phyloP scores from a whole-genome alignment of 2,797 vertebrate genomes.

The Pelobates cultripes region DNA sequence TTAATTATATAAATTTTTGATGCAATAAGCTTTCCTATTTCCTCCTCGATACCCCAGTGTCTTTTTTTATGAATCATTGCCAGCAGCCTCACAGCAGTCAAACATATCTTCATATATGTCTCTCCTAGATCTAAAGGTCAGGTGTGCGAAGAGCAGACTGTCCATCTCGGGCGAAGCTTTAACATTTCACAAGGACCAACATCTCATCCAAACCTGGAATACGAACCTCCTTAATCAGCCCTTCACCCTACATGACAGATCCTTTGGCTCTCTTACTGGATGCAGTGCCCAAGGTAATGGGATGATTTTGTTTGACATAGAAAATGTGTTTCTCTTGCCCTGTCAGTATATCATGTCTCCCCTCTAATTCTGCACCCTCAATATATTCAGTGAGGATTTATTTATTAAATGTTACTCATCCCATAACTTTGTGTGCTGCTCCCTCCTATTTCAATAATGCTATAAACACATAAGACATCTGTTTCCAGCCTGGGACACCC shows the following conservation, averaged over 20 bases:
- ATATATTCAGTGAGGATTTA: neutral
- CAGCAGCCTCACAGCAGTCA: neutral
- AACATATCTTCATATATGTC: neutral
- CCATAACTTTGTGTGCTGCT: neutral
- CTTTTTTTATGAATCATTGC: too few relatives aligned
- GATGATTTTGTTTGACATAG: neutral
- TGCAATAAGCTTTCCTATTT: too few relatives aligned
- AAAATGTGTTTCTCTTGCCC: neutral
- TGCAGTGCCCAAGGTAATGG: neutral
- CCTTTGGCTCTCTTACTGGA: neutral
- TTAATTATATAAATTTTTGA: too few relatives aligned
- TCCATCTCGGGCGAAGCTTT: conserved; percentile 53
- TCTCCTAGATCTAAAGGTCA: conserved; percentile 56
- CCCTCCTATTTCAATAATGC: neutral
- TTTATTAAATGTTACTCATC: neutral
- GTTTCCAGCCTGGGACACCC: neutral
- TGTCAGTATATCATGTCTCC: neutral
- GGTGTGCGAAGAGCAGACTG: conserved; percentile 27
- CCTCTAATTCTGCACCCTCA: neutral
- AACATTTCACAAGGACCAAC: conserved; percentile 8
- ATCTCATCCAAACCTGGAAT: conserved; percentile 38
- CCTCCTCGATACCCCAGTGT: too few relatives aligned
- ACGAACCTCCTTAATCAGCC: conserved; percentile 10
- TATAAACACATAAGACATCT: neutral
- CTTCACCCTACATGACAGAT: conserved; percentile 13